Percentiles rank a stretch among this genome's conserved stretches.
Conservation (phyloP, 2,888 invertebrate genomes). For the Linnaemya tessellans region DNA sequence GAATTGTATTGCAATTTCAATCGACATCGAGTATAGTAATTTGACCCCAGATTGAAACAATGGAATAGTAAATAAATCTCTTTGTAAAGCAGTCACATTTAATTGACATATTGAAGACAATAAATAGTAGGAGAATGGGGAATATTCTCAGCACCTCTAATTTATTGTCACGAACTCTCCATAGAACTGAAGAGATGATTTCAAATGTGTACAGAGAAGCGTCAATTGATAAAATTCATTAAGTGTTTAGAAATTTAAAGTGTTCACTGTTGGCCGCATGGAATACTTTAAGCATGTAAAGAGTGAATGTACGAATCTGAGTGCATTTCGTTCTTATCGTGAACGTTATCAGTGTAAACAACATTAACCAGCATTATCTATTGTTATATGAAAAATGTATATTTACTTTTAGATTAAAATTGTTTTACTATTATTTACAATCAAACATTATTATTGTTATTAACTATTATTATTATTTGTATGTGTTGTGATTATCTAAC, state of each 20-base stretch:
- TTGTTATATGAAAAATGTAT: constrained; percentile 17
- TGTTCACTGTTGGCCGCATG: background rate
- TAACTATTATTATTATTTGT: too few species aligned
- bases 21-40: too few species aligned
- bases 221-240: background rate
- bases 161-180: background rate
- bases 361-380: constrained; percentile 43
- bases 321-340: background rate
- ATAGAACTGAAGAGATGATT: background rate
- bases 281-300: background rate
- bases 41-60: too few species aligned
- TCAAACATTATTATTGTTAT: too few species aligned
- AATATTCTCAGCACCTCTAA: too few species aligned
- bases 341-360: constrained; percentile 46
- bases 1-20: too few species aligned
- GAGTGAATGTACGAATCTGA: background rate
- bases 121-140: too few species aligned
- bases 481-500: too few species aligned
- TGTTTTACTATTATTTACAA: too few species aligned
- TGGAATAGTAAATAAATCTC: too few species aligned
- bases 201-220: background rate
- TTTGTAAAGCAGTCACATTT: too few species aligned
- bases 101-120: too few species aligned
- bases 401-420: background rate
- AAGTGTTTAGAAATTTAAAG: background rate